Percentiles rank a stretch among this genome's conserved stretches.
Evolutionary conservation across 2,113 vertebrate species (phyloP).

Genomic region (Aegypius monachus): DNA sequence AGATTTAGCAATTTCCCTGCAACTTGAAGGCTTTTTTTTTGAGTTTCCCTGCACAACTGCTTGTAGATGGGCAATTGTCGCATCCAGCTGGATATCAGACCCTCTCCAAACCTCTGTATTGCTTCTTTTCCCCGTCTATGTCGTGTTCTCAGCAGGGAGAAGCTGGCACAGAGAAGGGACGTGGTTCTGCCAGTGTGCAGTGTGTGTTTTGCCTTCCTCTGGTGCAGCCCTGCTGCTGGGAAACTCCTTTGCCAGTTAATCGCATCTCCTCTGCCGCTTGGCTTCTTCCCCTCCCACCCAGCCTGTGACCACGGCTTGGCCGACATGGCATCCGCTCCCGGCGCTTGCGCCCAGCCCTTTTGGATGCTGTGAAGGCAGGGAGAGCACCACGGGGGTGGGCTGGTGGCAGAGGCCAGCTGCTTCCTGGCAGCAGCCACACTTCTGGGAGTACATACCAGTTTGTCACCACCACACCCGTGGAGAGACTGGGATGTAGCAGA

Average conservation of each 20-base stretch:
- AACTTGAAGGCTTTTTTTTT: neutral
- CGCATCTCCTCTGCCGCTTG: neutral
- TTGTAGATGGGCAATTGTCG: neutral
- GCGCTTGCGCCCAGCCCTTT: neutral
- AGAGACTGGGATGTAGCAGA: neutral
- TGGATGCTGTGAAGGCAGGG: neutral
- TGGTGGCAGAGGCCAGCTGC: neutral
- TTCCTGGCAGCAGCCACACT: neutral
- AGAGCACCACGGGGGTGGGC: neutral
- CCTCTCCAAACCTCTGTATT: neutral
- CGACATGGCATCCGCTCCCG: accelerated
- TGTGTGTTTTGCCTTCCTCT: neutral
- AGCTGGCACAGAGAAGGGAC: neutral
- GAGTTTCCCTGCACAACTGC: neutral
- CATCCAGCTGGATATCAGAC: neutral
- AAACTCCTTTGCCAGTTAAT: neutral
- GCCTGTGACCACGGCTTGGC: neutral
- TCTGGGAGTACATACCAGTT: neutral
- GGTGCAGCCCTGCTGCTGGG: neutral
- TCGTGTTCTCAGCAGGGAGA: neutral
- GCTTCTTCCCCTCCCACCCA: neutral
- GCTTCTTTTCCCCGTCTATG: neutral
- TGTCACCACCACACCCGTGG: neutral
- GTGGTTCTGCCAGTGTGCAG: neutral
- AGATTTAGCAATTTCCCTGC: neutral